A percentile compares a stretch with the other conserved stretches of the same genome.
Conservation (phyloP, 2,113 vertebrate species). For the Megaceryle torquata region DNA sequence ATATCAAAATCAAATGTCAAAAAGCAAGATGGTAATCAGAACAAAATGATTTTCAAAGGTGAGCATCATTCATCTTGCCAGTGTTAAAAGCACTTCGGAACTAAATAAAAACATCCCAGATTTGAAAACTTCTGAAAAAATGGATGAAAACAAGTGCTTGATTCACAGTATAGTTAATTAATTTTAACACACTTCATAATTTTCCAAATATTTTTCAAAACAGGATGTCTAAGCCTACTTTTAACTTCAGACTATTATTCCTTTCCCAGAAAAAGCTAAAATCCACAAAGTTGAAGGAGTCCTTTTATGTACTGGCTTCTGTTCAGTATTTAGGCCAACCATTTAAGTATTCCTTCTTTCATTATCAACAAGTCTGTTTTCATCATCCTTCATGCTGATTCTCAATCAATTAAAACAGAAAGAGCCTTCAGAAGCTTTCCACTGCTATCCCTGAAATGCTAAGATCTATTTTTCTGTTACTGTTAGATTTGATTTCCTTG, state of each 20-base stretch:
- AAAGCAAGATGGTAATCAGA: not conserved
- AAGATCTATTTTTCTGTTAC: not conserved
- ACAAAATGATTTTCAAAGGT: not conserved
- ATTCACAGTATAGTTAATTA: not conserved
- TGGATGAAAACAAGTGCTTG: not conserved
- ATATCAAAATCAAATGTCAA: not conserved
- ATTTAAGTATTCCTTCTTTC: not conserved
- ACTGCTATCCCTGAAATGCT: not conserved
- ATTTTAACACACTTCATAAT: not conserved
- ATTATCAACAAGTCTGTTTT: not conserved
- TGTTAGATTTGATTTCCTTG: not conserved
- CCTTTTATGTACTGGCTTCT: not conserved
- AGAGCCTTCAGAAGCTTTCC: not conserved
- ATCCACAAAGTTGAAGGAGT: not conserved
- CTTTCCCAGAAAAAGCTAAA: not conserved
- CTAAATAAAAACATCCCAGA: not conserved
- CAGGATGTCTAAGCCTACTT: not conserved
- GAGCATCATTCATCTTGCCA: not conserved
- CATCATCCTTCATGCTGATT: not conserved
- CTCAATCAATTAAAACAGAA: not conserved
- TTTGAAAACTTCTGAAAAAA: not conserved
- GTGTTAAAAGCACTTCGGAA: not conserved
- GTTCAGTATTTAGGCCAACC: not conserved
- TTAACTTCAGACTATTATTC: not conserved
- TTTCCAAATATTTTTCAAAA: constrained; percentile 12